These are phyloP conservation scores for Valencia hispanica DNA, from an alignment of 2,797 vertebrate species.

Conservation along the genomic window DNA sequence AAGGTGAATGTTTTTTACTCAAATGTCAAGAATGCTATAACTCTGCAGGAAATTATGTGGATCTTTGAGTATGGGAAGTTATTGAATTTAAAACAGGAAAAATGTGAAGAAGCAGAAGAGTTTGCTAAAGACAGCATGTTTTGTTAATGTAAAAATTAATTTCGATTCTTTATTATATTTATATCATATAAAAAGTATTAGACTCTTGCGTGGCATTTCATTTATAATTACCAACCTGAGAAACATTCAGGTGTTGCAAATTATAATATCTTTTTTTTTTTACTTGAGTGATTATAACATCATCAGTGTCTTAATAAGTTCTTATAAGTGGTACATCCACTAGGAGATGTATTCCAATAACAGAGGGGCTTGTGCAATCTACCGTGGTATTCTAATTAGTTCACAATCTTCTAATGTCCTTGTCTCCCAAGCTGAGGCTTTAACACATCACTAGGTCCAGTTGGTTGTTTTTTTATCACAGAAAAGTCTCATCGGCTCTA, in stretches of 20 bases:
- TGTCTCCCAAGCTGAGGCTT: slow-evolving; percentile 55
- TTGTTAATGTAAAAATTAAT: background rate
- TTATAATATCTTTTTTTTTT: slow-evolving; percentile 9
- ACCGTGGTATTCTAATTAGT: slow-evolving; percentile 60
- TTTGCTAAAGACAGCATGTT: background rate
- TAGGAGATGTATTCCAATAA: slow-evolving; percentile 29
- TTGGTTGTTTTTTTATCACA: slow-evolving; percentile 46
- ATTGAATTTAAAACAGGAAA: no score
- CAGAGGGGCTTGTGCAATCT: slow-evolving; percentile 45
- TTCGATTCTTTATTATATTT: background rate
- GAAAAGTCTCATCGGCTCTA: slow-evolving; percentile 51
- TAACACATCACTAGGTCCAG: slow-evolving; percentile 60
- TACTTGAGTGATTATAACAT: slow-evolving; percentile 22
- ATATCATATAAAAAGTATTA: background rate
- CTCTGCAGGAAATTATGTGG: no score
- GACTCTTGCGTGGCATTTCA: background rate
- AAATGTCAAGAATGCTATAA: no score
- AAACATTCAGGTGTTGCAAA: slow-evolving; percentile 16
- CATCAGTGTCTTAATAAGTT: slow-evolving; percentile 41
- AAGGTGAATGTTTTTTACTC: no score
- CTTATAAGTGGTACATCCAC: slow-evolving; percentile 28
- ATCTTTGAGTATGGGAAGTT: no score
- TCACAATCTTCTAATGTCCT: slow-evolving; percentile 56
- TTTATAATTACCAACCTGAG: background rate
- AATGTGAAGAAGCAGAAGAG: no score